These are phyloP conservation scores for Electrona antarctica DNA, from an alignment of 2,113 vertebrate genomes.

Conservation along the genomic window DNA sequence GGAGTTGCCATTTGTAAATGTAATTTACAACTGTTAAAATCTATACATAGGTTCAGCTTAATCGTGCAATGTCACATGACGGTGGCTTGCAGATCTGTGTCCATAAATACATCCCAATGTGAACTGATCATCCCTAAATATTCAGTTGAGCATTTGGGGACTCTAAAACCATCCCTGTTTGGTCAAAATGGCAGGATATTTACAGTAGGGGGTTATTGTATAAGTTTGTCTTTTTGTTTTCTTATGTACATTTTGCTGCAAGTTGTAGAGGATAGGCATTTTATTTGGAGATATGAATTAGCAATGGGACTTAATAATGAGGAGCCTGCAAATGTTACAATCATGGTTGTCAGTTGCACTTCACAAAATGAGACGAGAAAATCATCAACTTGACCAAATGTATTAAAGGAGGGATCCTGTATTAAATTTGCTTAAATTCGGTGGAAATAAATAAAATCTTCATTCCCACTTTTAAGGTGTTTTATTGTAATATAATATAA, in stretches of 20 bases:
- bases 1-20: slow-evolving; percentile 30
- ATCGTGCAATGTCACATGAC: not conserved
- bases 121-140: not conserved
- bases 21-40: slow-evolving; percentile 23
- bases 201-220: slow-evolving; percentile 22
- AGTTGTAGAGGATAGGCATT: slow-evolving; percentile 16
- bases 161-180: slow-evolving; percentile 5
- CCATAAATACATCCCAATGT: not conserved
- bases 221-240: slow-evolving; percentile 37
- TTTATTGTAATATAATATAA: not conserved
- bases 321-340: slow-evolving; percentile 37
- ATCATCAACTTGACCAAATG: slow-evolving; percentile 78
- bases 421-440: not conserved
- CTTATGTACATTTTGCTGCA: slow-evolving; percentile 49
- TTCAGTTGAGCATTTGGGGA: slow-evolving; percentile 27
- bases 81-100: not conserved
- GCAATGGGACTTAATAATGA: slow-evolving; percentile 36
- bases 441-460: slow-evolving; percentile 2
- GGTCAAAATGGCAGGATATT: slow-evolving; percentile 27
- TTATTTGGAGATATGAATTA: slow-evolving; percentile 22
- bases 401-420: slow-evolving; percentile 9
- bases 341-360: slow-evolving; percentile 58
- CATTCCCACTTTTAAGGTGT: not conserved
- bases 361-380: slow-evolving; percentile 69
- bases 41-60: not conserved